Base-by-base conservation (phyloP, 2,113 vertebrate species). In the Catagonus wagneri region DNA sequence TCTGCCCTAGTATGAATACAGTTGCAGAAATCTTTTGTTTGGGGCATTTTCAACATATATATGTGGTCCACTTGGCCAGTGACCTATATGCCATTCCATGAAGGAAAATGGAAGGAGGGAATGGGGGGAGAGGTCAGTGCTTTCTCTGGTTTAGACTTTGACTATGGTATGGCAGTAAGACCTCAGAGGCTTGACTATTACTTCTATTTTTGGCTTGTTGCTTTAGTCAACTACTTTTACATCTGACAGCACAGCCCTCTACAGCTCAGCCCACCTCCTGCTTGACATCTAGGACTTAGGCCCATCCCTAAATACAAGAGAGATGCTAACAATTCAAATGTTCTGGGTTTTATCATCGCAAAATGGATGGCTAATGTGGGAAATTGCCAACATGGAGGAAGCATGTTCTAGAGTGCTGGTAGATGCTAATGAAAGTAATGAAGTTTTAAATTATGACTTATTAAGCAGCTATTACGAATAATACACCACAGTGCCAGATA, bases 61-160 rank as follows among this genome's bases (percentile, higher is more conserved):
- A 4, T 3, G 8, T 11, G 65, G 13, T 15, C 19, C 58, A 7
- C 36, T 3, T 50, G 8, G 65, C 15, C 22, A 29, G 25, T 58
- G 72, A 72, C 23, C 32, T 83, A 9, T 29, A 10, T 6, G 3
- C 25, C 22, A n/a, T 19, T 44, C 50, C 23, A 50, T 50, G 36
- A 23, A 1, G 22, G 32, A 16, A 44, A 20, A 44, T 8, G 22
- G 13, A 71, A 39, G 3, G 9, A 60, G 1, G 13, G 16, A 8
- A 17, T 1, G 1, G 2, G 0, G n/a, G 3, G 1, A 56, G 4
- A 60, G 0, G 17, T 5, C 0, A 0, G 4, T 2, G 0, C 20
- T 60, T 44, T 75, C 78, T 83, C 34, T 80, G 72, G 13, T n/a
- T 69, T 20, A 32, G 50, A 25, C 15, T 10, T 69, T 75, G n/a